Base-by-base conservation (phyloP, 2,888 invertebrate species). In the Oscheius sp. region DNA sequence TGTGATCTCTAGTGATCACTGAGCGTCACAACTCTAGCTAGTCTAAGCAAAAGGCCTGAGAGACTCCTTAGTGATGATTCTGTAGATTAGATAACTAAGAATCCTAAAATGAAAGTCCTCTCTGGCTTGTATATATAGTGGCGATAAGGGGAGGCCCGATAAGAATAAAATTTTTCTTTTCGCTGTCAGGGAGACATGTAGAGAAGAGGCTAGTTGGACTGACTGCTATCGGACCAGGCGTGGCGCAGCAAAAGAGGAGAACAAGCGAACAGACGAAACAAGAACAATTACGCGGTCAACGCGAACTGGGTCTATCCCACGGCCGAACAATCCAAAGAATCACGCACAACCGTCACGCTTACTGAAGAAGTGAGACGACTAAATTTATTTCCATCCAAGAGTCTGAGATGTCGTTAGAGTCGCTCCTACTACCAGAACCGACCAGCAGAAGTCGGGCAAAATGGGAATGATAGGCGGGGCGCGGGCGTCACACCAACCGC, bases 221-320 rank as follows among this genome's bases (percentile, higher is more conserved):
- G n/a, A n/a, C n/a, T n/a, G n/a, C n/a, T n/a, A 27, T 52, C 0
- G 55, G 55, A 34, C 34, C 55, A 55, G 34, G 8, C 33, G 55
- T 55, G 55, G 55, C 34, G 55, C 27, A 27, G 5, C 20, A 34
- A 55, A 34, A 55, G 34, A 34, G 34, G 31, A 29, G 46, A 17
- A 48, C 48, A 48, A 48, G 48, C 48, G 48, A n/a, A 0, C 55
- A 17, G 55, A 5, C 61, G 61, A 61, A 61, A 61, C 61, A 61
- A 42, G 61, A 61, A 45, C 61, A 61, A 61, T 61, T 58, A 58
- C 58, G 42, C 39, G 61, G 45, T 29, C 61, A 45, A 42, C 25
- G 61, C 45, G 42, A 61, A 61, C 61, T 61, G 45, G 61, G 61
- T 61, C 61, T 61, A 48, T 25, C 48, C 17, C 48, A n/a, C n/a